Conservation (phyloP, 2,888 invertebrate species). For the Luperina nickerlii region DNA sequence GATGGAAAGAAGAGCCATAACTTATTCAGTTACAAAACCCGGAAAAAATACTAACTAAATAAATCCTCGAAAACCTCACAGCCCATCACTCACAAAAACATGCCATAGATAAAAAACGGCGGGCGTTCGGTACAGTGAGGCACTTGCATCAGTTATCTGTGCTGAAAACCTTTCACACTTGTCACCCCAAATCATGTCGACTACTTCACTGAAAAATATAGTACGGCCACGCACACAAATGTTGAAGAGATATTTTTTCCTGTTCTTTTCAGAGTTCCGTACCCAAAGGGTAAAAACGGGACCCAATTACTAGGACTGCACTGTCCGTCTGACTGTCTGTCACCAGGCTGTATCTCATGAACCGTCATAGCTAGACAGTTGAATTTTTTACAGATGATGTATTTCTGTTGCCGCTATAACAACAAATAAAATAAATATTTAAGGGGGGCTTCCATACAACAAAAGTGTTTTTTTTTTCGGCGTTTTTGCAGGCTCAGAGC, state of each 20-base stretch:
- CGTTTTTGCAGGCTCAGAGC: too few relatives aligned
- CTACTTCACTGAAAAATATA: conserved; percentile 41
- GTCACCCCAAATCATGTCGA: conserved; percentile 58
- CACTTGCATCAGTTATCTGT: conserved; percentile 48
- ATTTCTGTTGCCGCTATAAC: too few relatives aligned
- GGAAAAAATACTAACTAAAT: conserved; percentile 19
- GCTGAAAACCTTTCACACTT: conserved; percentile 49
- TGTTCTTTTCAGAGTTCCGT: not conserved
- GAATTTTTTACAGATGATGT: too few relatives aligned
- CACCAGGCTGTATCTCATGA: too few relatives aligned
- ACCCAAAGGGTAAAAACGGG: too few relatives aligned
- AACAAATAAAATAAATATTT: too few relatives aligned
- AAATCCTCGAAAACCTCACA: conserved; percentile 3
- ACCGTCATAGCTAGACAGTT: too few relatives aligned
- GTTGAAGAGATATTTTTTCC: not conserved
- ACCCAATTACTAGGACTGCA: too few relatives aligned
- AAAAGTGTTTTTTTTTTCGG: too few relatives aligned
- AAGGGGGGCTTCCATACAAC: too few relatives aligned
- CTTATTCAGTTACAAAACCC: conserved; percentile 2
- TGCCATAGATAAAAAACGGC: conserved; percentile 23
- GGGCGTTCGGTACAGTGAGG: conserved; percentile 14
- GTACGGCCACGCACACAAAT: conserved; percentile 26
- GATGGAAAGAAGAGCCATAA: not conserved
- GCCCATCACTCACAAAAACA: conserved; percentile 26
- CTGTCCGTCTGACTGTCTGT: too few relatives aligned